Evolutionary conservation across 2,797 vertebrate species (phyloP).

Genomic region (Chromis chromis): DNA sequence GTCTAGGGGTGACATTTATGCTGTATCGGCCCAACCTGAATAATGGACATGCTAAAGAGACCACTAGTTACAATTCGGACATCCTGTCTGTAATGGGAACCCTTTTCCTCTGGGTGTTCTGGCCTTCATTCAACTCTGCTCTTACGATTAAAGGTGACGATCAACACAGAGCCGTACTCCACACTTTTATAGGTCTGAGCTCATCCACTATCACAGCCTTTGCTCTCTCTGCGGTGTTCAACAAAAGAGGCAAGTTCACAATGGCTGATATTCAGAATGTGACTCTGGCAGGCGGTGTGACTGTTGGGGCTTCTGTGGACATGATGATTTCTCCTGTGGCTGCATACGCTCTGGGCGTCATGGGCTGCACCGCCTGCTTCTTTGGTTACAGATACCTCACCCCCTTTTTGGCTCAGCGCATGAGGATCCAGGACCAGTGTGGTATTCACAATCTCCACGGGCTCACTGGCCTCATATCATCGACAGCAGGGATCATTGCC

Average conservation of each 20-base stretch:
- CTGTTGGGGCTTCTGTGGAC: conserved; percentile 83
- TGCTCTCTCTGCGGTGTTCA: conserved; percentile 82
- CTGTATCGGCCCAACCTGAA: conserved; percentile 71
- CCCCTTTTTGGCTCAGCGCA: conserved; percentile 73
- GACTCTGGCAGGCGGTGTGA: conserved; percentile 86
- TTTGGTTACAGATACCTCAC: conserved; percentile 85
- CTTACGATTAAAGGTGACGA: conserved; percentile 80
- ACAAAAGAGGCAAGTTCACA: conserved; percentile 82
- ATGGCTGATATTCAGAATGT: conserved; percentile 88
- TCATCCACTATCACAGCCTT: conserved; percentile 82
- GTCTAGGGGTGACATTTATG: conserved; percentile 82
- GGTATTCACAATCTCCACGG: conserved; percentile 89
- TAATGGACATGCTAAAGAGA: conserved; percentile 77
- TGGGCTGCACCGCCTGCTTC: conserved; percentile 80
- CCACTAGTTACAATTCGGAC: conserved; percentile 80
- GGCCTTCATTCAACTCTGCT: conserved; percentile 88
- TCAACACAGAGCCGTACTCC: conserved; percentile 85
- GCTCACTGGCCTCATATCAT: conserved; percentile 84
- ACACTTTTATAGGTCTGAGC: conserved; percentile 86
- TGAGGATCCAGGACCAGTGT: conserved; percentile 84
- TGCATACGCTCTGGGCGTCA: conserved; percentile 79
- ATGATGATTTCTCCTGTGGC: conserved; percentile 82
- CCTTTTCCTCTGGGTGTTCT: conserved; percentile 89
- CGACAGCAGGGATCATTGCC: conserved; percentile 74
- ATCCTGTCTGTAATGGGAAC: conserved; percentile 84